Conservation (phyloP, 2,888 invertebrate genomes). For the Anoplius nigerrimus region DNA sequence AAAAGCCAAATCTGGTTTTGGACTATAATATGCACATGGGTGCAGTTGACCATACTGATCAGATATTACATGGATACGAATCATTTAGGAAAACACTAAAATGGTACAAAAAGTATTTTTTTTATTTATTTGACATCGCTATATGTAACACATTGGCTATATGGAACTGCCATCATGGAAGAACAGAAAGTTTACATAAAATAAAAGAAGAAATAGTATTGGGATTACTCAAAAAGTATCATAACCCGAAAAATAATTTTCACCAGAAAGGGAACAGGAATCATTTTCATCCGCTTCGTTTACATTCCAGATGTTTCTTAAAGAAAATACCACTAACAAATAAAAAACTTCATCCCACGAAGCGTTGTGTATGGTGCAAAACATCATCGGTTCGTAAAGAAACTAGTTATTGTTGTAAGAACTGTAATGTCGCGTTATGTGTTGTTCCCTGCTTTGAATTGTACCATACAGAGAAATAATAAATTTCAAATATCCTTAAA, state of each 20-base stretch:
- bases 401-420: too few relatives aligned
- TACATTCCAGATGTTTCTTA: slow-evolving; percentile 19
- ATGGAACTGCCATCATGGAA: slow-evolving; percentile 21
- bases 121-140: slow-evolving; percentile 19
- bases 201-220: slow-evolving; percentile 1
- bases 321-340: slow-evolving; percentile 19
- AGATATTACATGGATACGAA: slow-evolving; percentile 12
- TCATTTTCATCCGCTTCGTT: slow-evolving; percentile 12
- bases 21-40: slow-evolving; percentile 32
- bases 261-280: slow-evolving; percentile 12
- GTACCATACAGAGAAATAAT: too few relatives aligned
- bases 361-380: slow-evolving; percentile 20
- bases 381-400: too few relatives aligned
- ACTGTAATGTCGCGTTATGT: too few relatives aligned
- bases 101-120: slow-evolving; percentile 23
- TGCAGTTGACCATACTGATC: slow-evolving; percentile 23
- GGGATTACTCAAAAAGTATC: slow-evolving; percentile 12
- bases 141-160: slow-evolving; percentile 19
- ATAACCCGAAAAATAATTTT: slow-evolving; percentile 8
- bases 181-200: slow-evolving; percentile 1
- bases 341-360: slow-evolving; percentile 22
- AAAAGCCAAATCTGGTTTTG: slow-evolving; percentile 26
- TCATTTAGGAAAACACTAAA: slow-evolving; percentile 18
- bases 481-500: too few relatives aligned
- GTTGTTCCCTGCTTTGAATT: too few relatives aligned